Evolutionary conservation across 2,888 invertebrate genomes (phyloP), one percentile per base, ranked within the genome.

Genomic region (Unio delphinus): DNA sequence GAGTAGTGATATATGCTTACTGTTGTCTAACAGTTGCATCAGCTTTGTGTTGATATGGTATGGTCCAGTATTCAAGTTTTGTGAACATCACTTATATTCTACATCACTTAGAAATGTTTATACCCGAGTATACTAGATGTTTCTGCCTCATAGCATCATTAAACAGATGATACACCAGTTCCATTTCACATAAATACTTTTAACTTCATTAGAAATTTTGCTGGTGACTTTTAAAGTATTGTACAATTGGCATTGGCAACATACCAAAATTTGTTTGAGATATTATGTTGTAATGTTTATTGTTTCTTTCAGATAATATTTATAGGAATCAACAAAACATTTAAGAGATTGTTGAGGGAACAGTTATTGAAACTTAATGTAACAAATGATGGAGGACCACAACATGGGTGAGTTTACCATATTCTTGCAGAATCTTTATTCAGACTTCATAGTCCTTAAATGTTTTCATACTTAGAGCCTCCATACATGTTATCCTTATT

Each of bases 331-430:
- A 86, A 90, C 73, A 69, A 76, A 56, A 84, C 85, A 59, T 97
- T 98, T 88, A 96, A 96, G 91, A 94, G 94, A 80, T 94, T 95
- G 88, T 91, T 98, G 81, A 92, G 95, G 90, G 95, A 95, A 84
- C 95, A 96, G 88, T 91, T 98, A 80, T 88, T 93, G 4, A 94
- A 94, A 89, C 94, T 97, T 92, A 96, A 96, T 87, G 95, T 98
- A 80, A 93, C 94, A 69, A 97, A 96, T 82, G 96, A 98, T 91
- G 97, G 97, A n/a, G 97, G 97, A 64, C 98, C 98, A 3, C 96
- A 97, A 88, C 97, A 98, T 89, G 97, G 97, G 92, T 92, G 89
- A 84, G 87, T 84, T 45, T 45, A 45, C 45, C 45, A 45, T 11
- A 45, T 45, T 30, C n/a, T 62, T 4, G n/a, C 4, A 62, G 15